Evolutionary conservation across 2,113 vertebrate species (phyloP).

Genomic region (Thermophis baileyi): DNA sequence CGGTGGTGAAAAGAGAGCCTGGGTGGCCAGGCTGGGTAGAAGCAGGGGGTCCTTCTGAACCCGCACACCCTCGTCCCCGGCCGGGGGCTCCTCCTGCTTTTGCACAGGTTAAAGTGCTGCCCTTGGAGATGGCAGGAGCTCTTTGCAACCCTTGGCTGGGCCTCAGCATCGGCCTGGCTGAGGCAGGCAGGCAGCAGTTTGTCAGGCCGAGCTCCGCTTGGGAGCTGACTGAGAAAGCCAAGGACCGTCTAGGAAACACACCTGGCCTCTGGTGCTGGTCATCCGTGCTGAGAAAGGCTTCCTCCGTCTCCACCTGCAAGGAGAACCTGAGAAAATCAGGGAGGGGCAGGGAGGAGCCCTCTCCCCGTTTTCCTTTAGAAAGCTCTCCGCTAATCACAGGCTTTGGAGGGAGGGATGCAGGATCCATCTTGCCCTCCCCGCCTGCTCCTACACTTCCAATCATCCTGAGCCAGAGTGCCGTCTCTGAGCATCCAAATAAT

Average conservation of each 20-base stretch:
- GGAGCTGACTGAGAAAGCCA: not conserved
- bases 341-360: no score
- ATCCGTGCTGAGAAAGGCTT: conserved; percentile 80
- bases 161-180: not conserved
- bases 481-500: not conserved
- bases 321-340: not conserved
- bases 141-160: not conserved
- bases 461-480: not conserved
- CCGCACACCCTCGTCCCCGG: not conserved
- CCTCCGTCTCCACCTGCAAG: conserved; percentile 61
- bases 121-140: not conserved
- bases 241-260: conserved; percentile 18
- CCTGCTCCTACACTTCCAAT: not conserved
- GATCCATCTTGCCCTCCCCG: not conserved
- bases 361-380: no score
- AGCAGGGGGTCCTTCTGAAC: not conserved
- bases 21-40: no score
- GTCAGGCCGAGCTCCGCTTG: not conserved
- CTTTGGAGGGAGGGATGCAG: not conserved
- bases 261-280: conserved; percentile 75
- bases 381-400: not conserved
- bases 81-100: not conserved
- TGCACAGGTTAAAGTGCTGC: not conserved
- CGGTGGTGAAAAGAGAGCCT: accelerated
- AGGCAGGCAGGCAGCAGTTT: not conserved